Base-by-base conservation (phyloP, 2,113 vertebrate species). In the Danionella cerebrum region DNA sequence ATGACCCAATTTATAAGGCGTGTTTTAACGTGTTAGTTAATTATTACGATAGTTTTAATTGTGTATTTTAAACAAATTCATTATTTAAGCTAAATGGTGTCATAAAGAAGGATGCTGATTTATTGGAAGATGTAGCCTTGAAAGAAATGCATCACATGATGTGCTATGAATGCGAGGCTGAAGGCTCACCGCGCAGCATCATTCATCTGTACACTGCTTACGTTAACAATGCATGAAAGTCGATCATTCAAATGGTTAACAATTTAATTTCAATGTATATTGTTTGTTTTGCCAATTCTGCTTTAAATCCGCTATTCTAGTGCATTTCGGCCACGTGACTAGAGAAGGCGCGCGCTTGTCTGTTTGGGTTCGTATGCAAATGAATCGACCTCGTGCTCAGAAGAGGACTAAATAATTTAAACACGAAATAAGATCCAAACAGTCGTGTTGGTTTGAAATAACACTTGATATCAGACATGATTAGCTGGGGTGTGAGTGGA, bases 311-410 rank as follows among this genome's bases (percentile, higher is more conserved):
- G 36, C 13, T 35, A 11, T 24, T 63, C 19, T 22, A 12, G 27
- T 39, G 16, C 11, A 27, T 11, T 45, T 14, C 24, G 25, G 29
- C 29, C 59, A 64, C 44, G 42, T 48, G 59, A 64, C 7, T 11
- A 6, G 6, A 11, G 42, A 51, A 38, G 16, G n/a, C 33, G 47
- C 35, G 41, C 55, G 47, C 33, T 27, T 52, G 54, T 67, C 13
- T 86, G 85, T 89, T 88, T 88, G 83, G 83, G 84, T 83, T 72
- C 69, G 52, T 85, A 84, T 88, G 85, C 78, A 85, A 86, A 85
- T 85, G 1, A 48, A 36, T 2, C 2, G 19, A 33, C 14, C 70
- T 76, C 76, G 73, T 74, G 75, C 33, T 29, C 39, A 21, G 12
- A 38, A 60, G 22, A 10, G 3, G 16, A 51, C 42, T 87, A 48